These are phyloP conservation scores for Callopanchax toddi DNA, from an alignment of 2,113 vertebrate genomes.

Conservation along the genomic window DNA sequence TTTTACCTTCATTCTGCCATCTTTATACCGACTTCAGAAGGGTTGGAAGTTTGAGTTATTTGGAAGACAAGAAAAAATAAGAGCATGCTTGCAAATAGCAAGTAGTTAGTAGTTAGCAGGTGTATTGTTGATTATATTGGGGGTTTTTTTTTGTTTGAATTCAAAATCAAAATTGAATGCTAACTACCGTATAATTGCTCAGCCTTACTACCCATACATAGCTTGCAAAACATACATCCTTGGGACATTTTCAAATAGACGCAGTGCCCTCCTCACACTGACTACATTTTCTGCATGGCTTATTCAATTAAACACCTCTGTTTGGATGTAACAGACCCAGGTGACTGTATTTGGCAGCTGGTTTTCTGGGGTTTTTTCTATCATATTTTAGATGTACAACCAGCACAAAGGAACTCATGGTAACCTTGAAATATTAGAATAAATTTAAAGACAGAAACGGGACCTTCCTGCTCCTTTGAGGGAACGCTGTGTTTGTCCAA, in stretches of 20 bases:
- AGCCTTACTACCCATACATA: too few relatives aligned
- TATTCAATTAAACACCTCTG: conserved; percentile 14
- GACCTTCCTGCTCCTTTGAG: conserved; percentile 51
- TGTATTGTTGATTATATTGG: too few relatives aligned
- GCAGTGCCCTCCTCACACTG: neutral
- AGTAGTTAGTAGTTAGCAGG: too few relatives aligned
- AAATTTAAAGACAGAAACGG: conserved; percentile 25
- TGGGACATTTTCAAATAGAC: conserved; percentile 8
- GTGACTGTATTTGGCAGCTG: conserved; percentile 44
- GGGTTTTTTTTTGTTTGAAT: too few relatives aligned
- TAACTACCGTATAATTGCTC: too few relatives aligned
- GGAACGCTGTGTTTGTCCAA: conserved; percentile 53
- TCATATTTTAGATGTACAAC: conserved; percentile 34
- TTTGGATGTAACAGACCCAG: conserved; percentile 24
- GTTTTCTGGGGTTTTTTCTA: conserved; percentile 41
- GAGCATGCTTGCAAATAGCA: too few relatives aligned
- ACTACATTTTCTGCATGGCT: conserved; percentile 8
- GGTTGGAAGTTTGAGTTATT: too few relatives aligned
- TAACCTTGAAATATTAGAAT: conserved; percentile 39
- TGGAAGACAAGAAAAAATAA: too few relatives aligned
- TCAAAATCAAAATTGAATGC: too few relatives aligned
- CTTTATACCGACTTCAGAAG: too few relatives aligned
- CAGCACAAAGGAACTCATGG: conserved; percentile 11
- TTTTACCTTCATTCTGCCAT: too few relatives aligned
- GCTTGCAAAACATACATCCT: neutral